These are phyloP conservation scores for Coendou prehensilis DNA, from an alignment of 2,797 vertebrate genomes.

Conservation along the genomic window DNA sequence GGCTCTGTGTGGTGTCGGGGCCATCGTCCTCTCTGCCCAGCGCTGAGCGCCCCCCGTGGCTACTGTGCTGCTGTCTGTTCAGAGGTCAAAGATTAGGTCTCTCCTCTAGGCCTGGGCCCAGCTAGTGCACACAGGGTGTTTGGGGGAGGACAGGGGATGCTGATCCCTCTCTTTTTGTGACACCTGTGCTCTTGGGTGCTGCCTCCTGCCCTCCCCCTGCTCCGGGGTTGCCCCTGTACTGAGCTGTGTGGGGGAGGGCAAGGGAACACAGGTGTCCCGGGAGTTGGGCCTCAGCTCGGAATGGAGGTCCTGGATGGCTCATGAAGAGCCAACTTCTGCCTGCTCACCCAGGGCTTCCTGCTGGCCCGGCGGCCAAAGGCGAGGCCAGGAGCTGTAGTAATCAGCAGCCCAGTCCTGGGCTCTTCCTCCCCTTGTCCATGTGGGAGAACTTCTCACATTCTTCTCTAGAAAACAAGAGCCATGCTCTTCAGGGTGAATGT, in stretches of 20 bases:
- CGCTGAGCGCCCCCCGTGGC: background rate
- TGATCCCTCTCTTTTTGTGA: background rate
- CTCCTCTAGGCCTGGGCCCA: too few relatives aligned
- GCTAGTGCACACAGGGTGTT: too few relatives aligned
- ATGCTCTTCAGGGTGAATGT: fast-evolving
- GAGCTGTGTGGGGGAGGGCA: background rate
- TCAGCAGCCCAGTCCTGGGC: background rate
- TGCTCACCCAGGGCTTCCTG: background rate
- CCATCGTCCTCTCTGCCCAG: background rate
- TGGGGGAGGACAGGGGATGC: background rate
- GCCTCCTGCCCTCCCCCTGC: background rate
- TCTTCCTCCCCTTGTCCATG: background rate
- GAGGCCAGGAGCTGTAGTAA: fast-evolving
- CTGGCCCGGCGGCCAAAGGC: fast-evolving
- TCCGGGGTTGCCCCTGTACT: background rate
- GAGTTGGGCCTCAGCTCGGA: background rate
- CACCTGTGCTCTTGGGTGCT: background rate
- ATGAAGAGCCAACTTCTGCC: too few relatives aligned
- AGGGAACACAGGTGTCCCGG: fast-evolving
- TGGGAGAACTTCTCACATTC: background rate
- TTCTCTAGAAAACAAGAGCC: background rate
- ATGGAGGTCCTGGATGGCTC: background rate
- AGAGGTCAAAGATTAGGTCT: too few relatives aligned
- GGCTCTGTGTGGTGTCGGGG: too few relatives aligned
- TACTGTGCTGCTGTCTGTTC: too few relatives aligned